phyloP scores from a whole-genome alignment of 2,797 vertebrate species.

The Chaunax sp. region DNA sequence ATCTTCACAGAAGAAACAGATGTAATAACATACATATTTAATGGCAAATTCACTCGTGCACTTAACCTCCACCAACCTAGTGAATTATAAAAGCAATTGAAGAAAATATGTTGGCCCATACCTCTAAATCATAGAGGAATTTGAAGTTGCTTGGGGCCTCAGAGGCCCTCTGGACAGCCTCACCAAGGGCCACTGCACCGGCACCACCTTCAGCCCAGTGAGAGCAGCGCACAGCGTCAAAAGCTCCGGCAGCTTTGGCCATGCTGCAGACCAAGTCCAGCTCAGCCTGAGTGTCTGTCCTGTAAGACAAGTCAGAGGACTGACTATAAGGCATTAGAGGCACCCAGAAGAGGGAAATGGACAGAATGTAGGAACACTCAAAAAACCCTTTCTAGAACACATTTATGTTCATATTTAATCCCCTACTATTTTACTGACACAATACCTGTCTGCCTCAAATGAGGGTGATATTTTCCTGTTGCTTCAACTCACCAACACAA shows the following conservation, averaged over 20 bases:
- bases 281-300: slow-evolving; percentile 92
- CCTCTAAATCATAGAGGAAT: slow-evolving; percentile 93
- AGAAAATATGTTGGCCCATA: slow-evolving; percentile 46
- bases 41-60: background rate
- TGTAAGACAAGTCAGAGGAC: slow-evolving; percentile 61
- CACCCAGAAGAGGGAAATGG: background rate
- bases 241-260: slow-evolving; percentile 91
- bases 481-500: too few relatives aligned
- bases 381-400: too few relatives aligned
- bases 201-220: slow-evolving; percentile 97
- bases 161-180: slow-evolving; percentile 91
- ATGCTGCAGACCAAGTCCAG: slow-evolving; percentile 87
- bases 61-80: background rate
- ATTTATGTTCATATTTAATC: too few relatives aligned
- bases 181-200: slow-evolving; percentile 89
- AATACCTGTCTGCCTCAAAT: too few relatives aligned
- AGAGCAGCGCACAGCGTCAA: slow-evolving; percentile 90
- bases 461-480: too few relatives aligned
- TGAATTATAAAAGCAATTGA: background rate
- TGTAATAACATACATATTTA: background rate
- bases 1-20: background rate
- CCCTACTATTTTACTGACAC: too few relatives aligned
- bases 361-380: background rate
- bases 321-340: background rate
- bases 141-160: slow-evolving; percentile 88